Conservation (phyloP, 2,888 invertebrate species). For the Eupithecia centaureata region DNA sequence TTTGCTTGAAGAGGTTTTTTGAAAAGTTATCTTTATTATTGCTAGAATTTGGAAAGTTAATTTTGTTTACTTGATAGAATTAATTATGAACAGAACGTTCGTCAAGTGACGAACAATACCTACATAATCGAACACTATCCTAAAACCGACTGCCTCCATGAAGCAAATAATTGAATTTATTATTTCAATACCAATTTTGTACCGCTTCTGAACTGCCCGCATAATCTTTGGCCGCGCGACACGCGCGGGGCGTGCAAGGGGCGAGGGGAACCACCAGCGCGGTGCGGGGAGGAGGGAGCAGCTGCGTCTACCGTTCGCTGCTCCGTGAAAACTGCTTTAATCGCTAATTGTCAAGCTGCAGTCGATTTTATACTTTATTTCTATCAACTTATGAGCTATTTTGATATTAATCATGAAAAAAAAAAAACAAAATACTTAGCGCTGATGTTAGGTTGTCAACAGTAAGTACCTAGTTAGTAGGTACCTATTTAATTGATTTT, state of each 20-base stretch:
- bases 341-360: constrained; percentile 53
- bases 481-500: too few species aligned
- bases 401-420: constrained; percentile 16
- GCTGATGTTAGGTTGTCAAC: too few species aligned
- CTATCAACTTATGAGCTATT: accelerated
- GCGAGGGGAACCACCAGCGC: constrained; percentile 52
- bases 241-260: constrained; percentile 68
- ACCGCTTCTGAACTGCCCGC: constrained; percentile 13
- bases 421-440: constrained; percentile 9
- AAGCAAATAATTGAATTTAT: neutral
- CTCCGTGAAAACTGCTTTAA: constrained; percentile 75
- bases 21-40: too few species aligned
- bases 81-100: too few species aligned
- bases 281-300: constrained; percentile 62
- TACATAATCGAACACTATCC: neutral
- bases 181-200: neutral
- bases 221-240: constrained; percentile 70
- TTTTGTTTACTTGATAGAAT: too few species aligned
- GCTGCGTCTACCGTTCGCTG: constrained; percentile 78
- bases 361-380: constrained; percentile 44
- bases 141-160: constrained; percentile 18
- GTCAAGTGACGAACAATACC: too few species aligned
- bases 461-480: neutral
- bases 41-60: too few species aligned
- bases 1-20: too few species aligned